Base-by-base conservation (phyloP, 1,140 invertebrate species). In the Potamilus streckersoni region DNA sequence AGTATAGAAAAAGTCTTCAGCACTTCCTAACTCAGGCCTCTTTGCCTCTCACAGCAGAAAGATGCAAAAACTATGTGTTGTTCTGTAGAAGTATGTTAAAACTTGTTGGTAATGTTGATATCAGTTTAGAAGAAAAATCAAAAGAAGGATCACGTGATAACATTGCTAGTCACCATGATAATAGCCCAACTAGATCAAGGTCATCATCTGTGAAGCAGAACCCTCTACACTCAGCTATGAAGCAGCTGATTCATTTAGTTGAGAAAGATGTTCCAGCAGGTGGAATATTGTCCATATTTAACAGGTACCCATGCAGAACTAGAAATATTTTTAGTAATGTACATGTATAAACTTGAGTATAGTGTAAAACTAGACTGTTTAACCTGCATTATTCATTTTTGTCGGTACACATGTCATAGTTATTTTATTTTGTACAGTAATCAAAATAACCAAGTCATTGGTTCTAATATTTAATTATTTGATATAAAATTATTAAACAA, bases 201-300 rank as follows among this genome's bases (percentile, higher is more conserved):
- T 67, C 74, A 65, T 64, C 27, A n/a, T 55, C 69, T 49, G 76
- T 77, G 27, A 76, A 61, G 56, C 83, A 80, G 31, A 76, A 78
- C 1, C 71, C 86, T 5, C 75, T 72, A 20, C 85, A 86, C 69
- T 77, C 57, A 38, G 78, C 80, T 14, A 76, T 88, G 77, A 86
- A 86, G 61, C 78, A 79, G 8, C 69, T 88, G 19, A 84, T 88
- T 60, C 65, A 74, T 65, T 73, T 71, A n/a, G 72, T 86, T 75
- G 80, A 87, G 73, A 85, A 84, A 70, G 78, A 80, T 63, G 73
- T 87, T 2, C 84, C 85, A 59, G 59, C 73, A 19, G 81, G 78
- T 19, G 86, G 86, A n/a, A n/a, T 85, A 23, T 20, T 76, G 49
- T 68, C 73, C 13, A 15, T 82, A 58, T 67, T 82, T 56, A 65